These are phyloP conservation scores for Gonioctena quinquepunctata DNA, from an alignment of 1,140 invertebrate genomes.

Conservation along the genomic window DNA sequence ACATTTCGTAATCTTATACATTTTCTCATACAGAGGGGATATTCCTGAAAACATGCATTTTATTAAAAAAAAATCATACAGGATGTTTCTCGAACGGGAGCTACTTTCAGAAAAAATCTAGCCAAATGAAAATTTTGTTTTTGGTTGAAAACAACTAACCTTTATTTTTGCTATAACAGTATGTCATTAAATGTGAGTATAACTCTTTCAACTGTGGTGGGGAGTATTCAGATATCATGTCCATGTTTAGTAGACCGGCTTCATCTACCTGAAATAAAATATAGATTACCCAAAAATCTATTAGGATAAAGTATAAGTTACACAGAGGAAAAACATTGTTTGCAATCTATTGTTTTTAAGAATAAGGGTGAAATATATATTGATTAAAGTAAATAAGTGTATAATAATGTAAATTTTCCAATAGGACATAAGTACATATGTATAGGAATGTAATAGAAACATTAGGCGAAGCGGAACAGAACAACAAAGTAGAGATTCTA, in stretches of 20 bases:
- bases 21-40: background rate
- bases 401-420: no score
- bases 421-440: no score
- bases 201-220: background rate
- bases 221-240: background rate
- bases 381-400: no score
- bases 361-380: background rate
- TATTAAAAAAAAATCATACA: background rate
- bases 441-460: no score
- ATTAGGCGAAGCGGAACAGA: no score
- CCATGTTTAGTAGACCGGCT: background rate
- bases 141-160: background rate
- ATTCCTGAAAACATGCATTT: background rate
- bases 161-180: no score
- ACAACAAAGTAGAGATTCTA: no score
- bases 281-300: no score
- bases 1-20: background rate
- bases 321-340: background rate
- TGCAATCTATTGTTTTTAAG: background rate
- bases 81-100: background rate
- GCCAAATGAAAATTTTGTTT: background rate
- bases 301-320: background rate
- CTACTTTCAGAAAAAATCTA: background rate
- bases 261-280: background rate
- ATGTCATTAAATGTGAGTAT: no score